Evolutionary conservation across 2,113 vertebrate genomes (phyloP), one percentile per base, ranked within the genome.

Genomic region (Dryoscopus gambensis): DNA sequence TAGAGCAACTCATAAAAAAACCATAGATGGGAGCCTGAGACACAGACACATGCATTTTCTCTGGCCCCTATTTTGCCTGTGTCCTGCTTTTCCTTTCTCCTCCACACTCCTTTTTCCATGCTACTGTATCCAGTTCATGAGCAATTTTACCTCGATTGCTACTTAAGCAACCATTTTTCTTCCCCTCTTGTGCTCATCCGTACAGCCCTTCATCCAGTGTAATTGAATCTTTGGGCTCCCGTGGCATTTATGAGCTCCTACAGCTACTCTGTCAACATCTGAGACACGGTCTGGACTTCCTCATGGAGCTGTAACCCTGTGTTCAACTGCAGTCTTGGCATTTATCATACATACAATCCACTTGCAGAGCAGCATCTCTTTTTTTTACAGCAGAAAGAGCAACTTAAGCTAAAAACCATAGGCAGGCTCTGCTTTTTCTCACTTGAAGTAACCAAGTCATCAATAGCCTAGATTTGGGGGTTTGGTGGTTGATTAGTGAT

Each of bases 201-300:
- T 65, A 80, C 4, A 88, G 79, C 42, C 52, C 71, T 86, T 78
- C 93, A 75, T 71, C 86, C 79, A 93, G 52, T n/a, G 76, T 95
- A 96, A 97, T 93, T 65, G 95, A 95, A 96, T 96, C 91, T 92
- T 87, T 50, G 95, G 92, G 92, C 92, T 96, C 64, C 73, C 40
- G 69, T 84, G 80, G 93, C 88, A 96, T 95, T 96, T 94, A 93
- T 93, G 95, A 96, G 88, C 79, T 89, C 79, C 92, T 95, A 78
- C 73, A 92, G 80, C 83, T 65, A 92, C 80, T 93, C 90, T 81
- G 88, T 96, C 95, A 96, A 81, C 57, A 92, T 92, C 57, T 92
- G 86, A 93, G 90, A 75, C 53, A 46, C 31, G 49, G 86, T 86
- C 96, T 96, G 96, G 88, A 92, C 92, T 95, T 95, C 83, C 84